Evolutionary conservation across 2,113 vertebrate genomes (phyloP).

Genomic region (Eudyptes chrysolophus): DNA sequence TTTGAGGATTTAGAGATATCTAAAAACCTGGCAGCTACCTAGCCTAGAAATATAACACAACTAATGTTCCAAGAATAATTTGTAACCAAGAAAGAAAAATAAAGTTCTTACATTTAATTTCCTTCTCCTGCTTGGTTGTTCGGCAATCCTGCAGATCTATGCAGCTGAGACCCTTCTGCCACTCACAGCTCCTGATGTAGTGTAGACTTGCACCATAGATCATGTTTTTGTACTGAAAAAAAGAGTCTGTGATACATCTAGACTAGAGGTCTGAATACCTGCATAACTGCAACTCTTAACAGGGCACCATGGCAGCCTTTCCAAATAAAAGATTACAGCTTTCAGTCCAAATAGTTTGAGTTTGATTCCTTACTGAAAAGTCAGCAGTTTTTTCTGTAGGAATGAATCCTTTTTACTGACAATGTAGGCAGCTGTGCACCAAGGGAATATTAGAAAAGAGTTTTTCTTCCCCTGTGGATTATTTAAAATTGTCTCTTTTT

Average conservation of each 20-base stretch:
- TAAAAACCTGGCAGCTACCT: background rate
- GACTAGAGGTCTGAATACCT: background rate
- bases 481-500: background rate
- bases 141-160: background rate
- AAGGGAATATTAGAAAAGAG: background rate
- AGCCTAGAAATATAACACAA: background rate
- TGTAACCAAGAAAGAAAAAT: background rate
- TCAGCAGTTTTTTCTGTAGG: background rate
- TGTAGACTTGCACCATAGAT: background rate
- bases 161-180: background rate
- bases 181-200: background rate
- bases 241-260: background rate
- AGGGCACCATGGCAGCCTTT: background rate
- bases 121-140: background rate
- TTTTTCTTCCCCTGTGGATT: background rate
- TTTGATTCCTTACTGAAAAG: background rate
- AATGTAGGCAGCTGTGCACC: background rate
- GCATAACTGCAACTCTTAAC: background rate
- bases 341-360: background rate
- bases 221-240: background rate
- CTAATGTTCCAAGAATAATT: background rate
- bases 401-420: background rate
- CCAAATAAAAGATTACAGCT: background rate
- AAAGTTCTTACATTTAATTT: background rate
- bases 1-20: background rate